Percentiles rank a stretch among this genome's conserved stretches.
phyloP scores from a whole-genome alignment of 2,888 invertebrate species.

The Lysandra bellargus region DNA sequence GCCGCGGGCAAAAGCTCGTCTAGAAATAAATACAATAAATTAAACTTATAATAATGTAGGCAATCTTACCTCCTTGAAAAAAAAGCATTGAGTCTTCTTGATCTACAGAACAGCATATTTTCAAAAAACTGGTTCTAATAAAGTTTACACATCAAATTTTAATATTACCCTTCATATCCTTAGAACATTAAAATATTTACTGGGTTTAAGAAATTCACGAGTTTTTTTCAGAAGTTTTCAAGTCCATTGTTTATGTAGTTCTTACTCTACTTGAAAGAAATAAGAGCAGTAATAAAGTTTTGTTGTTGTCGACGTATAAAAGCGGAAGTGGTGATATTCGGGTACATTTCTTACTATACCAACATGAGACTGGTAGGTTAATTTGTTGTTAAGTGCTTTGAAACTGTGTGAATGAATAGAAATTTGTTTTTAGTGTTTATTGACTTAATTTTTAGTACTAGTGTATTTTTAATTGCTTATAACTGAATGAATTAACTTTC shows the following conservation, averaged over 20 bases:
- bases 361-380: constrained; percentile 25
- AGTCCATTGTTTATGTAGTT: not conserved
- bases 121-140: too few species aligned
- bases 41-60: too few species aligned
- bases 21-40: too few species aligned
- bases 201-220: too few species aligned
- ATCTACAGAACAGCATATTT: too few species aligned
- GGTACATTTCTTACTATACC: not conserved
- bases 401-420: not conserved
- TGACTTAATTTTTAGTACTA: not conserved
- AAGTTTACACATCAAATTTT: too few species aligned
- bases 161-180: too few species aligned
- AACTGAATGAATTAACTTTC: not conserved
- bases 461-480: not conserved
- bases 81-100: too few species aligned
- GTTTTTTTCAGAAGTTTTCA: constrained; percentile 26
- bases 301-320: constrained; percentile 23
- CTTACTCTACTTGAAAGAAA: not conserved
- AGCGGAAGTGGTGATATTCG: constrained; percentile 9
- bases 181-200: too few species aligned
- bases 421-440: not conserved
- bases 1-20: too few species aligned
- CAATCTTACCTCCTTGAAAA: too few species aligned
- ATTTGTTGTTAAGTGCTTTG: constrained; percentile 1
- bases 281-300: not conserved